These are phyloP conservation scores for Ditylenchus dipsaci DNA, from an alignment of 1,140 invertebrate genomes.

Conservation along the genomic window DNA sequence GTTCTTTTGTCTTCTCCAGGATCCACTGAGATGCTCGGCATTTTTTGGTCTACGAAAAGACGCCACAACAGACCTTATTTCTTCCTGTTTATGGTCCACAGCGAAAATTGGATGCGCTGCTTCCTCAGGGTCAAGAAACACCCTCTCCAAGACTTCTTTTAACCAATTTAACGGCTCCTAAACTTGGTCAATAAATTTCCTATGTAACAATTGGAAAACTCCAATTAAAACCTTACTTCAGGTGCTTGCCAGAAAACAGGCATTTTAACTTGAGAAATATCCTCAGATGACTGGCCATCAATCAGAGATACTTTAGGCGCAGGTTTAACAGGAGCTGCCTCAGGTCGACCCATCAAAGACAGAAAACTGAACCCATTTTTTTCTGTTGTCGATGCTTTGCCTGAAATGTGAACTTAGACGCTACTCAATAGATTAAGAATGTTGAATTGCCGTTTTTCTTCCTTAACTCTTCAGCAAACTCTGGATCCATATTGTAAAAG, in stretches of 20 bases:
- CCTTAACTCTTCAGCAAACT: not conserved
- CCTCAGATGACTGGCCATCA: not conserved
- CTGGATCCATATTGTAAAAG: not conserved
- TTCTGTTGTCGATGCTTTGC: not conserved
- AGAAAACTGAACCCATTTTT: constrained; percentile 10
- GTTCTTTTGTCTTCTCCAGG: not conserved
- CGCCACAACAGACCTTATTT: not conserved
- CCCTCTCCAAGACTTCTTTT: not conserved
- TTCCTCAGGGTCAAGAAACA: not conserved
- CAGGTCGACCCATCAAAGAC: not conserved
- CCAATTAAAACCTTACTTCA: not conserved
- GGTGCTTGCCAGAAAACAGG: not conserved
- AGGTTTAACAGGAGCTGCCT: not conserved
- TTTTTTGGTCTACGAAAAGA: not conserved
- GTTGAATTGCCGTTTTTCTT: not conserved
- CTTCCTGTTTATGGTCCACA: not conserved
- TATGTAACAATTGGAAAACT: not conserved
- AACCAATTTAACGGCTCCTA: not conserved
- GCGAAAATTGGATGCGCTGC: not conserved
- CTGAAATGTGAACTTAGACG: not conserved
- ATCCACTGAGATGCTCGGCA: not conserved
- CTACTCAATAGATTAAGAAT: not conserved
- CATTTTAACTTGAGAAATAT: not conserved
- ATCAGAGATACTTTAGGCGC: not conserved
- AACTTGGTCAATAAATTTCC: not conserved